phyloP scores from a whole-genome alignment of 2,113 vertebrate species.

The Grammomys dolichurus region DNA sequence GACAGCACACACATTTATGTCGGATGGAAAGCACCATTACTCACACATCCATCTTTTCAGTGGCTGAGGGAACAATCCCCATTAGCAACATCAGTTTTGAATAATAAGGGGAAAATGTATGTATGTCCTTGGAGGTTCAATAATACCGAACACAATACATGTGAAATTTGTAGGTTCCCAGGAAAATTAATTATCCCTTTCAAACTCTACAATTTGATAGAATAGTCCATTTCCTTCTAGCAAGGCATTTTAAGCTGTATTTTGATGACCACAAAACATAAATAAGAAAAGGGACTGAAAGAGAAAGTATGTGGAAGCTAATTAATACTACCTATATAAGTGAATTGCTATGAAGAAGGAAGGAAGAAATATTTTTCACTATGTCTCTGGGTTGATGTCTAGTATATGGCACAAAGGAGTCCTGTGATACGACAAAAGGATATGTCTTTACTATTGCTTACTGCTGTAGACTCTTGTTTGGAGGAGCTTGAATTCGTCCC shows the following conservation, averaged over 20 bases:
- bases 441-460: not conserved
- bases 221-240: constrained; percentile 9
- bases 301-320: constrained; percentile 1
- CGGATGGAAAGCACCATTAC: constrained; percentile 76
- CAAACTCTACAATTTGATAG: not conserved
- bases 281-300: constrained; percentile 24
- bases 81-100: constrained; percentile 74
- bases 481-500: not conserved
- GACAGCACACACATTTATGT: constrained; percentile 65
- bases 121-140: constrained; percentile 75
- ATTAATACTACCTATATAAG: not conserved
- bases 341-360: not conserved
- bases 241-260: not conserved
- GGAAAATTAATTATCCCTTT: constrained; percentile 63
- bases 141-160: constrained; percentile 55
- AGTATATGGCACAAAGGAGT: too few species aligned
- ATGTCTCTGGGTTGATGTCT: not conserved
- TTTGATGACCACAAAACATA: not conserved
- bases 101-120: constrained; percentile 76
- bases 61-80: constrained; percentile 67
- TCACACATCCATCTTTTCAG: constrained; percentile 74
- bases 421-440: not conserved
- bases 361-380: not conserved
- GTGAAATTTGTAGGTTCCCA: constrained; percentile 30
- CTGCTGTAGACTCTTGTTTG: fast-evolving